Conservation (phyloP, 2,113 vertebrate genomes). For the Toxotes chatareus region DNA sequence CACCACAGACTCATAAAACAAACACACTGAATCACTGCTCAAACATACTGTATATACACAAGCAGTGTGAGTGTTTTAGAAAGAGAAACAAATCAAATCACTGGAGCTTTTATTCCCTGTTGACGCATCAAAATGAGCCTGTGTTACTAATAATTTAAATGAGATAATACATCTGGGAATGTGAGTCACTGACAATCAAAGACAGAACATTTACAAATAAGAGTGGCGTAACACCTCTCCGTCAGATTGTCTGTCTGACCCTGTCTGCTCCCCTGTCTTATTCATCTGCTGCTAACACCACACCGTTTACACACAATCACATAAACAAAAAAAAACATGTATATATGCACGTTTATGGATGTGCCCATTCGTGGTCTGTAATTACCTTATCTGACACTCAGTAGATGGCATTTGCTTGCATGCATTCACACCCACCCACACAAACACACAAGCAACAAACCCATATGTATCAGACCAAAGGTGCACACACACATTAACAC, state of each 20-base stretch:
- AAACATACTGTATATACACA: no score
- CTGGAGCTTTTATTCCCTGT: slow-evolving; percentile 27
- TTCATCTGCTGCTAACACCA: slow-evolving; percentile 1
- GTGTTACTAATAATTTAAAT: slow-evolving; percentile 49
- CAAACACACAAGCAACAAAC: slow-evolving; percentile 24
- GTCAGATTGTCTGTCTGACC: slow-evolving; percentile 36
- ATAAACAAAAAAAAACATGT: no score
- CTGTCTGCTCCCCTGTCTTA: neutral
- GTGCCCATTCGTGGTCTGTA: slow-evolving; percentile 2
- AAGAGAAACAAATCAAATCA: slow-evolving; percentile 13
- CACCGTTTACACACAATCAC: neutral
- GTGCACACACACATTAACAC: neutral
- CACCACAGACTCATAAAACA: no score
- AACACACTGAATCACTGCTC: no score
- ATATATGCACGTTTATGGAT: neutral
- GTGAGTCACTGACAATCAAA: slow-evolving; percentile 41
- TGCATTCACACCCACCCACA: slow-evolving; percentile 22
- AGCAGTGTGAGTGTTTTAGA: neutral
- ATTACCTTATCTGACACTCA: slow-evolving; percentile 32
- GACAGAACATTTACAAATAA: slow-evolving; percentile 31
- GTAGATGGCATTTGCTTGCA: slow-evolving; percentile 20
- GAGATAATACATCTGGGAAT: slow-evolving; percentile 41
- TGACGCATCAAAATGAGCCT: slow-evolving; percentile 28
- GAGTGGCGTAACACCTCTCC: slow-evolving; percentile 42
- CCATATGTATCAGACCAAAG: slow-evolving; percentile 35